phyloP scores from a whole-genome alignment of 2,888 invertebrate species.

The Mechanitis mazaeus region DNA sequence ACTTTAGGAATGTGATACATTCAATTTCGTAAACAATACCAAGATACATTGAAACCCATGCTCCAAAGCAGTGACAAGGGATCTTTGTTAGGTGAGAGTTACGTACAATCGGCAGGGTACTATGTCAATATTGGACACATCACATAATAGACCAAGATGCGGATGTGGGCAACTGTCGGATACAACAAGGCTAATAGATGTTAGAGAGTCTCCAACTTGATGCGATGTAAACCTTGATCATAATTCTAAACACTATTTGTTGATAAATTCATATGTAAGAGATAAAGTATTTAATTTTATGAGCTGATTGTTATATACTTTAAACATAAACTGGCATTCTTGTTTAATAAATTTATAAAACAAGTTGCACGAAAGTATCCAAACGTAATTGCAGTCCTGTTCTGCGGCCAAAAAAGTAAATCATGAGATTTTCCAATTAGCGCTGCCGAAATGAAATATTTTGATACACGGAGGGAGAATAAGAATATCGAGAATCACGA shows the following conservation, averaged over 20 bases:
- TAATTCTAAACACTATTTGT: conserved; percentile 2
- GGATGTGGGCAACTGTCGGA: conserved; percentile 55
- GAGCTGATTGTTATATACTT: no score
- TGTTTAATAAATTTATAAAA: not conserved
- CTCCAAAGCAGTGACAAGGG: conserved; percentile 57
- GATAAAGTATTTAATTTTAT: not conserved
- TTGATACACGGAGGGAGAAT: conserved; percentile 31
- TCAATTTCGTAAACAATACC: conserved; percentile 31
- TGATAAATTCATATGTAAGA: not conserved
- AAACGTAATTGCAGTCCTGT: conserved; percentile 18
- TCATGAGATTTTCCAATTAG: conserved; percentile 38
- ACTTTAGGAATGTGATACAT: conserved; percentile 6
- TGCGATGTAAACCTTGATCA: conserved; percentile 34
- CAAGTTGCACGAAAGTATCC: conserved; percentile 19
- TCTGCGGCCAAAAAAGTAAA: conserved; percentile 24
- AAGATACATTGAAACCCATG: conserved; percentile 47
- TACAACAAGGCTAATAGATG: conserved; percentile 53
- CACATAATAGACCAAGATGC: conserved; percentile 52
- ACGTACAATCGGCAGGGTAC: conserved; percentile 56
- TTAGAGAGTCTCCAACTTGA: conserved; percentile 53
- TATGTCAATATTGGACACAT: conserved; percentile 69
- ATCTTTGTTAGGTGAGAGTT: conserved; percentile 53
- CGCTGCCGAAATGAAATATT: conserved; percentile 38
- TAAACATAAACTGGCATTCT: no score
- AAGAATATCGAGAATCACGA: conserved; percentile 33